These are phyloP conservation scores for Psylliodes chrysocephalus DNA, from an alignment of 2,888 invertebrate genomes.

Conservation along the genomic window DNA sequence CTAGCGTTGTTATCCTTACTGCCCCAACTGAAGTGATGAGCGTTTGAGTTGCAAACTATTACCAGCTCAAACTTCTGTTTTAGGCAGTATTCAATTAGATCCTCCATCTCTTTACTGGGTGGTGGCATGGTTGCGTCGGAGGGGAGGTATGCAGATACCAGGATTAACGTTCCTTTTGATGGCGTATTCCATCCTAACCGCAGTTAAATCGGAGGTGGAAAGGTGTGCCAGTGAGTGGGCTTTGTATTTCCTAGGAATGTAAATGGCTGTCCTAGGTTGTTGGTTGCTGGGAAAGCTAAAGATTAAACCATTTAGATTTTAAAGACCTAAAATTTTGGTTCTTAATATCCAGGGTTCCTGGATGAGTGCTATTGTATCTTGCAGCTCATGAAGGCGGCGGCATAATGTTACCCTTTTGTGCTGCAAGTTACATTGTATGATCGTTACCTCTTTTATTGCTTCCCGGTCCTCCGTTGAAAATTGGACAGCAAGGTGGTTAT, in stretches of 20 bases:
- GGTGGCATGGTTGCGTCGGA: conserved; percentile 2
- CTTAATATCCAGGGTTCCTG: conserved; percentile 4
- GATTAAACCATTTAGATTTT: conserved; percentile 1
- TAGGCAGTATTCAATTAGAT: not conserved
- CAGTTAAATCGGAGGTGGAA: conserved; percentile 2
- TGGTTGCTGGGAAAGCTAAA: conserved; percentile 16
- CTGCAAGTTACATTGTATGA: not conserved
- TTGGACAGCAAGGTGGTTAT: no score
- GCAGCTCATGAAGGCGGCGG: not conserved
- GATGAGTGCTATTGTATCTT: not conserved
- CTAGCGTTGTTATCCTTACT: not conserved
- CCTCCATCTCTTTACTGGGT: conserved; percentile 2
- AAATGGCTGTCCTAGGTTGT: conserved; percentile 15
- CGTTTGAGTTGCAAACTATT: not conserved
- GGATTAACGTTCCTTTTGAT: conserved; percentile 6
- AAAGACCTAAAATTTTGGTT: conserved; percentile 7
- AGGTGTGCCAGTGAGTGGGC: not conserved
- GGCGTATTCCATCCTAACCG: not conserved
- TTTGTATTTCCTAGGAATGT: conserved; percentile 6
- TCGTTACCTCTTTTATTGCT: not conserved
- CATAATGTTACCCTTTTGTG: not conserved
- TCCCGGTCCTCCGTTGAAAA: no score
- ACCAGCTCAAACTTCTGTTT: no score
- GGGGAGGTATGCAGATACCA: conserved; percentile 1
- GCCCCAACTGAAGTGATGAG: not conserved